Percentiles rank a stretch among this genome's conserved stretches.
phyloP scores from a whole-genome alignment of 1,140 invertebrate genomes.

The Drosophila pectinifera region DNA sequence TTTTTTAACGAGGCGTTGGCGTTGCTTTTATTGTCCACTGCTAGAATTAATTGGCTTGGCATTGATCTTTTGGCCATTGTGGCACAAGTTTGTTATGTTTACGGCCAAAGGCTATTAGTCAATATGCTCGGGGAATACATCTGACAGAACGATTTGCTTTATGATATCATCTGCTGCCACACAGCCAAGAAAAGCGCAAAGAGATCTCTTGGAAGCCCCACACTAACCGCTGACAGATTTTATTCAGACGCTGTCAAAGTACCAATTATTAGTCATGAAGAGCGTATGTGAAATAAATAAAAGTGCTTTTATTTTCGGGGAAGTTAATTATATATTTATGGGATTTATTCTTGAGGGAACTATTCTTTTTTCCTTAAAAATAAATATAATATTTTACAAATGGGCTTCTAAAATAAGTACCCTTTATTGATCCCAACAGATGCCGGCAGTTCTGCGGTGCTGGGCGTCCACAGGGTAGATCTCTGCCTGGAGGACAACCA shows the following conservation, averaged over 20 bases:
- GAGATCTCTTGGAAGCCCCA: constrained; percentile 5
- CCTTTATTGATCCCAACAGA: constrained; percentile 85
- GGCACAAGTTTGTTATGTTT: constrained; percentile 64
- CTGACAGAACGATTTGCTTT: constrained; percentile 30
- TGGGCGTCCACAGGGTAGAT: constrained; percentile 90
- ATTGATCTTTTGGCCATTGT: constrained; percentile 69
- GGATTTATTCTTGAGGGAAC: too few species aligned
- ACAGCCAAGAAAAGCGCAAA: constrained; percentile 2
- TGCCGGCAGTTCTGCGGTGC: constrained; percentile 87
- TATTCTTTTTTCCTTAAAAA: too few species aligned
- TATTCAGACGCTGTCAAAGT: constrained; percentile 16
- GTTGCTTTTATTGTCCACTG: constrained; percentile 53
- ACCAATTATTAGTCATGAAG: constrained; percentile 18
- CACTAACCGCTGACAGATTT: constrained; percentile 20
- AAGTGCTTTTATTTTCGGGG: background rate
- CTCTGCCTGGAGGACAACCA: constrained; percentile 90
- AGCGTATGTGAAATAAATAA: background rate
- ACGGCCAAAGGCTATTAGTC: constrained; percentile 70
- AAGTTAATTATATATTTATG: background rate
- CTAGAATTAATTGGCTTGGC: constrained; percentile 70
- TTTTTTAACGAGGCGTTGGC: constrained; percentile 34
- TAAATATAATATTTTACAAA: too few species aligned
- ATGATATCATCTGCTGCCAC: constrained; percentile 57
- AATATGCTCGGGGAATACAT: constrained; percentile 35
- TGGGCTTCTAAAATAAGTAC: too few species aligned